Evolutionary conservation across 2,113 vertebrate species (phyloP).

Genomic region (Catharus fuscescens): DNA sequence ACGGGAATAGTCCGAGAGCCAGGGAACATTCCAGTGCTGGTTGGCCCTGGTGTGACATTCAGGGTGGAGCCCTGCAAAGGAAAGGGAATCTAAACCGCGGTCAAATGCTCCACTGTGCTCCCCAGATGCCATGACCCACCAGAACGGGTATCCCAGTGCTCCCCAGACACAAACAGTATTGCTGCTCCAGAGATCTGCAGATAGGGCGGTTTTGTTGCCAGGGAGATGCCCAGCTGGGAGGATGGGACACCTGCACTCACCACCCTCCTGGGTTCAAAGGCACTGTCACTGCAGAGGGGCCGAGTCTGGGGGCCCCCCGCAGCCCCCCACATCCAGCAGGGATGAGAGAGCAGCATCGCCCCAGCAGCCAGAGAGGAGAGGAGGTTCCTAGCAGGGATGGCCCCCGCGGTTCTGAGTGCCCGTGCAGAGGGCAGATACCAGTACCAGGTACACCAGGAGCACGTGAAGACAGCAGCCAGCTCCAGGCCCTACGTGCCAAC

Average conservation of each 20-base stretch:
- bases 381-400: fast-evolving
- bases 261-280: neutral
- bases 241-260: neutral
- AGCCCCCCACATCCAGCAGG: fast-evolving
- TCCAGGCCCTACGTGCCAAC: fast-evolving
- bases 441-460: neutral
- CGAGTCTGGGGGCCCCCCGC: neutral
- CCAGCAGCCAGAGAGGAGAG: fast-evolving
- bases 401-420: fast-evolving
- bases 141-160: neutral
- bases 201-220: fast-evolving
- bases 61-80: neutral
- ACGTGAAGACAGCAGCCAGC: neutral
- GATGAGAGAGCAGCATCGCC: fast-evolving
- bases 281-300: neutral
- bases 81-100: neutral
- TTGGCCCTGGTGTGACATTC: neutral
- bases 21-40: slow-evolving; percentile 28
- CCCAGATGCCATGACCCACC: neutral
- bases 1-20: fast-evolving
- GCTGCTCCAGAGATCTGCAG: neutral
- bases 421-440: neutral
- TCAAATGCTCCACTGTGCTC: neutral
- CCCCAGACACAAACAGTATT: fast-evolving
- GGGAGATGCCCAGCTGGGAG: neutral